Base-by-base conservation (phyloP, 1,140 invertebrate species). In the Temnothorax nylanderi region DNA sequence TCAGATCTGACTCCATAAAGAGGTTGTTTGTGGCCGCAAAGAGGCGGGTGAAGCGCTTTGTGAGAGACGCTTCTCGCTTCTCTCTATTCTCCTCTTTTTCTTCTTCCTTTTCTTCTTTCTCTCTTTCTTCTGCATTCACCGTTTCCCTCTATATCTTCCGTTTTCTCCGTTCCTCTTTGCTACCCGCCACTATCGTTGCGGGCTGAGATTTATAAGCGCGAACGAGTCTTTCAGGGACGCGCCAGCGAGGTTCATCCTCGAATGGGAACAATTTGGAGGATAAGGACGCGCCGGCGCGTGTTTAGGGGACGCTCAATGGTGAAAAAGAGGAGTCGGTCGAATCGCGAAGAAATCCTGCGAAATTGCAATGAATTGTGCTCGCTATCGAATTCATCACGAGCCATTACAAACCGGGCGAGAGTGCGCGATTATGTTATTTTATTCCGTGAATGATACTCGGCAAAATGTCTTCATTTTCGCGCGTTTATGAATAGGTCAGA, bases 151-250 rank as follows among this genome's bases (percentile, higher is more conserved):
- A 32, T 49, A 54, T 71, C 41, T 72, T 37, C 65, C 67, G n/a
- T 81, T 72, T 65, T 86, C 87, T 88, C 78, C 86, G 56, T 71
- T 87, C 60, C 78, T 89, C 85, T 78, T 87, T 67, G 56, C 51
- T 54, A 64, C 71, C 37, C 34, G 62, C 71, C 77, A 69, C 67
- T 85, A 86, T 82, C 60, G 86, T 87, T 90, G 62, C 87, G 58
- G 89, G 91, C 88, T 90, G 92, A 94, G 93, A 94, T 94, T 94
- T 94, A 94, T 94, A 94, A 94, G 93, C 91, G 90, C 87, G 91
- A 92, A 91, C 89, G 90, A 93, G 91, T 89, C 89, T 93, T 94
- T 93, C 91, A 93, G 87, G 91, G 90, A 89, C 89, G 92, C 89
- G 76, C 91, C 89, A 77, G 84, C 88, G 89, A n/a, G n/a, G 89